These are phyloP conservation scores for Entomobrya proxima DNA, from an alignment of 2,888 invertebrate species.

Conservation along the genomic window DNA sequence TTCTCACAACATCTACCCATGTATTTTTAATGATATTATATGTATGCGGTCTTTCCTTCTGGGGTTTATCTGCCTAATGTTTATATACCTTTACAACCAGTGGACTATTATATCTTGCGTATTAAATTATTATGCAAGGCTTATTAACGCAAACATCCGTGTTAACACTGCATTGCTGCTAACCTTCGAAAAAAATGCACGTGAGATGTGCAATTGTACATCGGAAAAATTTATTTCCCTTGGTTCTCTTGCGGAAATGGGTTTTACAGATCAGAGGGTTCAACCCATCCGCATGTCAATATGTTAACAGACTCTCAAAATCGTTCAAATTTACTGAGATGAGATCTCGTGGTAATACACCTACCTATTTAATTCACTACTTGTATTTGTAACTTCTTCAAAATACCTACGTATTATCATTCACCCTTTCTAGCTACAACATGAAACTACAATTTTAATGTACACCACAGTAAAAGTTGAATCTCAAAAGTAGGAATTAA, in stretches of 20 bases:
- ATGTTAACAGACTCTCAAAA: background rate
- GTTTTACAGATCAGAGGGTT: slow-evolving; percentile 51
- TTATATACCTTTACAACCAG: background rate
- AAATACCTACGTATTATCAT: no score
- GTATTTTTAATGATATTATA: slow-evolving; percentile 8
- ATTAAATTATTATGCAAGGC: background rate
- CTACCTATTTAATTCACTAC: no score
- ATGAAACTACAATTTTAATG: no score
- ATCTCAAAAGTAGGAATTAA: no score
- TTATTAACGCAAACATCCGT: no score
- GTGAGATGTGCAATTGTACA: no score
- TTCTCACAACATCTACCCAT: slow-evolving; percentile 43
- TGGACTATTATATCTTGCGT: background rate
- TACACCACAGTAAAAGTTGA: no score
- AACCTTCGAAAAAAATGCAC: no score
- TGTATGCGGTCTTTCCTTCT: slow-evolving; percentile 9
- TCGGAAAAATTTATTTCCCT: slow-evolving; percentile 22
- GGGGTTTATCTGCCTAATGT: slow-evolving; percentile 19
- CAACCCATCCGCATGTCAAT: slow-evolving; percentile 52
- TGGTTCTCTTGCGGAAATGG: slow-evolving; percentile 49
- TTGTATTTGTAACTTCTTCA: no score
- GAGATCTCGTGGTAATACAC: no score
- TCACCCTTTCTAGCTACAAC: no score
- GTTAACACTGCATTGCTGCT: no score
- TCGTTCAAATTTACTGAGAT: background rate